Evolutionary conservation across 2,113 vertebrate species (phyloP).

Genomic region (Odobenus rosmarus): DNA sequence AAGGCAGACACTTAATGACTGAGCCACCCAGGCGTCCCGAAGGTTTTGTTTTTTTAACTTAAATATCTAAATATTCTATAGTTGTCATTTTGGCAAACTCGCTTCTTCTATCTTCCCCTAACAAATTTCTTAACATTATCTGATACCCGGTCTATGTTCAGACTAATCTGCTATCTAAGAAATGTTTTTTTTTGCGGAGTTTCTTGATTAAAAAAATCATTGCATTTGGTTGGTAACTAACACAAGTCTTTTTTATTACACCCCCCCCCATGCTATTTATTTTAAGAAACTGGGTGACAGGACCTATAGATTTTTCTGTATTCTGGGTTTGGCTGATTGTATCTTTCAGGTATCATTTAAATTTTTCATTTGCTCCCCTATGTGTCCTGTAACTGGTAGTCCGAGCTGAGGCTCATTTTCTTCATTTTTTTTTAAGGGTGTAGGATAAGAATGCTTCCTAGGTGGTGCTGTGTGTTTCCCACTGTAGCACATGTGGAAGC

Average conservation of each 20-base stretch:
- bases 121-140: neutral
- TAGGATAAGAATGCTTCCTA: neutral
- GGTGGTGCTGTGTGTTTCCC: neutral
- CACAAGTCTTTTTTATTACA: neutral
- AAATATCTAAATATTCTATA: neutral
- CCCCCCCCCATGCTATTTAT: neutral
- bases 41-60: neutral
- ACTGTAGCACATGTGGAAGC: neutral
- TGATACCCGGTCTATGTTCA: neutral
- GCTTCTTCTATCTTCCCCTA: neutral
- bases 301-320: neutral
- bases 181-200: neutral
- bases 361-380: neutral
- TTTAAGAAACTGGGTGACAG: conserved; percentile 1
- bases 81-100: neutral
- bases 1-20: neutral
- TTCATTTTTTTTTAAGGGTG: neutral
- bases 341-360: neutral
- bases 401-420: neutral
- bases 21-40: neutral
- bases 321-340: neutral
- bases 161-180: neutral
- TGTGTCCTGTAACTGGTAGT: neutral
- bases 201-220: conserved; percentile 38
- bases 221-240: neutral